Evolutionary conservation across 2,888 invertebrate genomes (phyloP), one percentile per base, ranked within the genome.

Genomic region (Chouioia cunea): DNA sequence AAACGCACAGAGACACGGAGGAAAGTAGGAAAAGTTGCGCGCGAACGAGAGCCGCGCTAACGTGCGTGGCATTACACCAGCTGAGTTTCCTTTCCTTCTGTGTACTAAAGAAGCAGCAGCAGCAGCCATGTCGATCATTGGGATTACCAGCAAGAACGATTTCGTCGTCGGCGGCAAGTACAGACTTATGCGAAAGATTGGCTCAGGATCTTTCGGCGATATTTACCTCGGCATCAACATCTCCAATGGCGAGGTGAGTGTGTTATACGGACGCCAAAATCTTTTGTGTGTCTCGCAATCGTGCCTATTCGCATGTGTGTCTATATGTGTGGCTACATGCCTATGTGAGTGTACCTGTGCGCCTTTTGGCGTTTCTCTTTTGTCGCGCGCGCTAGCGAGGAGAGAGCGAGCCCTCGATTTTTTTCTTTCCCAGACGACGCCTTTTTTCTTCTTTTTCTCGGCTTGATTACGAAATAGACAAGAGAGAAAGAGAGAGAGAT

Each of bases 201-300:
- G 99, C 83, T 97, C 97, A 88, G 99, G 99, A 80, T 99, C 99
- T 78, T 99, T 99, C 87, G 99, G 99, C 84, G 99, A 99, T 89
- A 99, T 99, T 87, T 99, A 96, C 89, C 90, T 99, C 87, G 98
- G 95, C 78, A 93, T 95, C 89, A 94, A 95, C 89, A 91, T 93
- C 86, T 90, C 91, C 86, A 95, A 93, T 89, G 95, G 95, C 87
- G 96, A 95, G 92, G 93, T 93, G 89, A 90, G 71, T n/a, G n/a
- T 18, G 14, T 54, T 27, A 36, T 36, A 36, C 10, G 12, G 36
- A 14, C 15, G 3, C 23, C 43, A 57, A n/a, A 57, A 23, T 18
- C 18, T 57, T 57, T 20, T 52, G 23, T 43, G 14, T 57, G 16
- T 27, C 43, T 57, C 43, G 15, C 36, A 22, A 36, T 43, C 18